Base-by-base conservation (phyloP, 2,888 invertebrate genomes). In the Athripsodes cinereus region DNA sequence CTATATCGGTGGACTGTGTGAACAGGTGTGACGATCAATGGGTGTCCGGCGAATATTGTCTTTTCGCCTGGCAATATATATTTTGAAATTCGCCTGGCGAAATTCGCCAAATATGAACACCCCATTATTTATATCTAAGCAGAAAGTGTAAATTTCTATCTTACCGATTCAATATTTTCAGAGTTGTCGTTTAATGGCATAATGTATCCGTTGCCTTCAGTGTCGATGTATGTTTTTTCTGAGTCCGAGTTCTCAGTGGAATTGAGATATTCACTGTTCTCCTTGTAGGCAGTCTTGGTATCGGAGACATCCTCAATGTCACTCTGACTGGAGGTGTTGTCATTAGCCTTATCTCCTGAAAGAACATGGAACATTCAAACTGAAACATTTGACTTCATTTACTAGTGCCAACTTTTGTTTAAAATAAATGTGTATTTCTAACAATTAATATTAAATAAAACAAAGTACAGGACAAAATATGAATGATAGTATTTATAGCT, bases 291-390 rank as follows among this genome's bases (percentile, higher is more conserved):
- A 20, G 26, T 13, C n/a, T 53, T 40, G 3, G 52, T 34, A 11
- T 59, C 56, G 6, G 51, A 46, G 5, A 44, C 44, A 6, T 10
- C 47, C 10, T n/a, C 6, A 2, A 11, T 11, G 19, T 18, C 47
- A 13, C 35, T 21, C 2, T 16, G 31, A n/a, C 11, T 26, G 8
- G 57, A 40, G 13, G 59, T 22, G 26, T 59, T 59, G 31, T 62
- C 59, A 46, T 59, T 59, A 2, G 22, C 57, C 52, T 59, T 44
- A 35, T 62, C 62, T 22, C 31, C 62, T 62, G 51, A 2, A 53
- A 48, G 10, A 26, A 56, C 18, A n/a, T n/a, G n/a, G n/a, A n/a
- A n/a, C n/a, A n/a, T n/a, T n/a, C n/a, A n/a, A n/a, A n/a, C n/a
- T n/a, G n/a, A n/a, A n/a, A n/a, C n/a, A n/a, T n/a, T n/a, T n/a